A percentile compares a stretch with the other conserved stretches of the same genome.
Conservation (phyloP, 1,140 invertebrate species). For the Nymphalis io region DNA sequence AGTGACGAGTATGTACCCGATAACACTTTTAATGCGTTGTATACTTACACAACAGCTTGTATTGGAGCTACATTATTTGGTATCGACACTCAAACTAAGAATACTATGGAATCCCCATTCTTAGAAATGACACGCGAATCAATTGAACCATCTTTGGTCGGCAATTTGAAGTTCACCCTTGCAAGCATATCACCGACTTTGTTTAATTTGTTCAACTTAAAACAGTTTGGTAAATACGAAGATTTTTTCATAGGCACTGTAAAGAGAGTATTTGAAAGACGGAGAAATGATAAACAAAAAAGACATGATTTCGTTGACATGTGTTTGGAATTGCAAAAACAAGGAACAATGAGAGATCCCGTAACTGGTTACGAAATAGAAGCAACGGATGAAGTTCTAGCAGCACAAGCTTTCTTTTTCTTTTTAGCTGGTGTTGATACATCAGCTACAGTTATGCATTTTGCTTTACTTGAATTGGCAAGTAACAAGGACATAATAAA, state of each 20-base stretch:
- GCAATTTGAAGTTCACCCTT: constrained; percentile 41
- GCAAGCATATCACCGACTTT: constrained; percentile 33
- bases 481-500: constrained; percentile 68
- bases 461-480: constrained; percentile 63
- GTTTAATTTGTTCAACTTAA: constrained; percentile 42
- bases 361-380: constrained; percentile 42
- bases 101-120: constrained; percentile 51
- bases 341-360: constrained; percentile 43
- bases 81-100: constrained; percentile 42
- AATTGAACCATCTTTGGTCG: constrained; percentile 21
- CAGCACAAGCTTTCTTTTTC: constrained; percentile 80
- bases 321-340: constrained; percentile 46
- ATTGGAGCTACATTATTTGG: constrained; percentile 51
- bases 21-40: constrained; percentile 39
- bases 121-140: constrained; percentile 40
- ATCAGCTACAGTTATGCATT: constrained; percentile 61
- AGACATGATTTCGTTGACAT: constrained; percentile 52
- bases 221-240: constrained; percentile 47
- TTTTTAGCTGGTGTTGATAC: constrained; percentile 82
- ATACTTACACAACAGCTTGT: constrained; percentile 46
- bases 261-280: constrained; percentile 40
- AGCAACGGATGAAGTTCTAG: constrained; percentile 71
- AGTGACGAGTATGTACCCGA: constrained; percentile 32
- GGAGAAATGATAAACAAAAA: constrained; percentile 35
- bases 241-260: constrained; percentile 48